A percentile compares a stretch with the other conserved stretches of the same genome.
These are phyloP conservation scores for Ylistrum balloti DNA, from an alignment of 1,140 invertebrate genomes.

Conservation along the genomic window DNA sequence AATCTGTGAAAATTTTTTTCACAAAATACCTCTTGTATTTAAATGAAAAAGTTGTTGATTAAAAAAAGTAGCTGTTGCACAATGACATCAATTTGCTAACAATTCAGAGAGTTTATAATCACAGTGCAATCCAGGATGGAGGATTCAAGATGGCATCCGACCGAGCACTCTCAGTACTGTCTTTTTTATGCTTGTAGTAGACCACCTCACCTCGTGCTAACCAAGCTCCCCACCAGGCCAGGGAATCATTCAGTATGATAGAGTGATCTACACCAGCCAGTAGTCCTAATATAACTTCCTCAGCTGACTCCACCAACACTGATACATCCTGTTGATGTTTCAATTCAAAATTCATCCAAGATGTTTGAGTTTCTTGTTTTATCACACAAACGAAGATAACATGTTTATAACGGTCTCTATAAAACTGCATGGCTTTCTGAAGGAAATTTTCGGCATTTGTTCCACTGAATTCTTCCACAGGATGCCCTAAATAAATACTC, in stretches of 20 bases:
- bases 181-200: not conserved
- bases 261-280: not conserved
- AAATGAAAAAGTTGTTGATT: too few relatives aligned
- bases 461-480: not conserved
- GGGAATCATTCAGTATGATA: not conserved
- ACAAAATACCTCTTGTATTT: too few relatives aligned
- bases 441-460: not conserved
- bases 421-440: not conserved
- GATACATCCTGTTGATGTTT: not conserved
- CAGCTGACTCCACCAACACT: not conserved
- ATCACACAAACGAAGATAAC: not conserved
- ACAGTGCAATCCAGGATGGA: not conserved
- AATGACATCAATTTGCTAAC: too few relatives aligned
- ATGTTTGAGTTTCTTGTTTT: not conserved
- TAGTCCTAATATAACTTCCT: not conserved
- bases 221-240: slow-evolving; percentile 8
- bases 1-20: too few relatives aligned
- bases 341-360: not conserved
- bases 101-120: too few relatives aligned
- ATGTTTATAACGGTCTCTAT: not conserved
- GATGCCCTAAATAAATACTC: not conserved
- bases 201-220: not conserved
- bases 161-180: not conserved
- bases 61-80: too few relatives aligned
- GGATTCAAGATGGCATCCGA: not conserved